Conservation (phyloP, 37 sponge, comb jelly and placozoan species). For the Geodia barretti region DNA sequence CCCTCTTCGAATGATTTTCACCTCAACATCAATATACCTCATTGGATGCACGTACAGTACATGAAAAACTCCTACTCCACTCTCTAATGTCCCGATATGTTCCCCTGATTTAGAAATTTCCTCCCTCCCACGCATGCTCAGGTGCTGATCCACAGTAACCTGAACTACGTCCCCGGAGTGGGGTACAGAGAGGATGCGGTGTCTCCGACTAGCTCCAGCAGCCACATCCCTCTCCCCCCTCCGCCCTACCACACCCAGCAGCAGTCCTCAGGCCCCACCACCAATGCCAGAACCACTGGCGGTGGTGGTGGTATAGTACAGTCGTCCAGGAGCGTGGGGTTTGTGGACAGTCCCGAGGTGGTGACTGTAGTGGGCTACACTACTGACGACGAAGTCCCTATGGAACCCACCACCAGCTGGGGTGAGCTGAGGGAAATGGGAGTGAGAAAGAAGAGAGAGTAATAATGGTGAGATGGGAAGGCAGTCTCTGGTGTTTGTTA, state of each 20-base stretch:
- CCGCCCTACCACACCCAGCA: background rate
- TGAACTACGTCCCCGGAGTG: background rate
- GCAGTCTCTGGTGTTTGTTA: no score
- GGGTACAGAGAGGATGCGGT: background rate
- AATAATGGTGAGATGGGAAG: no score
- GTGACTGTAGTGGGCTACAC: background rate
- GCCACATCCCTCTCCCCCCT: background rate
- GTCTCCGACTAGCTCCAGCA: no score
- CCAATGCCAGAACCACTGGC: no score
- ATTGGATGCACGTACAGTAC: no score
- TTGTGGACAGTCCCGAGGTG: background rate
- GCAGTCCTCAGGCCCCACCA: background rate
- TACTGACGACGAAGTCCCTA: background rate
- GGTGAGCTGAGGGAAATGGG: no score
- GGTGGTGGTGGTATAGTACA: background rate
- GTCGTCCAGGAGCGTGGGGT: background rate
- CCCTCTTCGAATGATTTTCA: no score
- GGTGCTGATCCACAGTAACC: conserved; percentile 34
- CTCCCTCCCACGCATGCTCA: no score
- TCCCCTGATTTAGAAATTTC: no score
- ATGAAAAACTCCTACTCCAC: no score
- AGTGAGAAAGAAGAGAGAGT: background rate
- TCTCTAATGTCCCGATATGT: no score
- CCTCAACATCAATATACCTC: no score
- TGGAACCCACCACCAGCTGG: background rate